Base-by-base conservation (phyloP, 2,113 vertebrate genomes). In the Formicarius rufipectus region DNA sequence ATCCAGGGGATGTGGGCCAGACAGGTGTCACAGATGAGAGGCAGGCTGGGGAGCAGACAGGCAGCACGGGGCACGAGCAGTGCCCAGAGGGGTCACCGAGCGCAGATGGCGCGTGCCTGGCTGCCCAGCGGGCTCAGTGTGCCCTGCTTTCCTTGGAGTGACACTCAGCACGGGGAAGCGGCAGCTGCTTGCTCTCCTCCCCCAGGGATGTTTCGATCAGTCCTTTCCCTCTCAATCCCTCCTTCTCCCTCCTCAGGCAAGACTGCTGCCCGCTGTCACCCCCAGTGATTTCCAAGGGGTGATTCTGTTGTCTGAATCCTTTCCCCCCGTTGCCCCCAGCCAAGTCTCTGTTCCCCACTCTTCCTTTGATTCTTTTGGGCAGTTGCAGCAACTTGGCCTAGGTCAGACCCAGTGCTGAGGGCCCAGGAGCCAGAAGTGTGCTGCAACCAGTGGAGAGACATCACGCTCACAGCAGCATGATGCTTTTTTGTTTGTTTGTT, bases 1-100 rank as follows among this genome's bases (percentile, higher is more conserved):
- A 25, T 9, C 5, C 0, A 0, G 53, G 13, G 21, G 9, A 10
- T 12, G 37, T 1, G 2, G 27, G 31, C 27, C 44, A 17, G 40
- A 12, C 49, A 35, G 87, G 73, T 23, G 79, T 68, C 45, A 73
- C 1, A 3, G 64, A 30, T 0, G 1, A 45, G 24, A 66, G 40
- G 16, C 0, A 0, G 47, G 68, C 33, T 24, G 27, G 33, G 40
- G 6, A 49, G 52, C 31, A 12, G 53, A 31, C 33, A 60, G 33
- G 40, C 53, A 71, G 47, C 42, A 25, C 1, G 2, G 39, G 63
- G 15, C 35, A 37, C 0, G 2, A 55, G 44, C 0, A 0, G 14
- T 21, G 30, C 35, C 78, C 24, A 2, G 62, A 12, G 69, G 2
- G 0, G 60, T 25, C 78, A 52, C 12, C 0, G 7, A 58, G 62